phyloP scores from a whole-genome alignment of 1,140 invertebrate species.

The Pteromalus puparum region DNA sequence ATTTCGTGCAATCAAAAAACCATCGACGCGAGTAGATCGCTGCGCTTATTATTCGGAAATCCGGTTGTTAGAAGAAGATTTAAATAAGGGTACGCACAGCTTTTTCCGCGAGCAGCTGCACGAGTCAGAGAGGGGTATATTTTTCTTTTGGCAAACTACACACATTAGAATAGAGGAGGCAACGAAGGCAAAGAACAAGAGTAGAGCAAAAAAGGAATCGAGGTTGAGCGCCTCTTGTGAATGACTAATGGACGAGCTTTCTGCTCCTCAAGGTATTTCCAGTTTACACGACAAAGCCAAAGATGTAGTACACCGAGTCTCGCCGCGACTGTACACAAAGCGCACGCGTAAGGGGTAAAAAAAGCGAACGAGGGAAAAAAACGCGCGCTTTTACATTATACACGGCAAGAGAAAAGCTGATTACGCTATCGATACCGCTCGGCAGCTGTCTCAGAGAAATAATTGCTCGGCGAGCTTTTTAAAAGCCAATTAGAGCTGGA shows the following conservation, averaged over 20 bases:
- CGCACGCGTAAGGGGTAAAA: not conserved
- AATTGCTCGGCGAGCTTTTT: slow-evolving; percentile 6
- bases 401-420: not conserved
- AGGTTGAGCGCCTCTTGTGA: slow-evolving; percentile 39
- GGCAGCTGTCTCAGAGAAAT: not conserved
- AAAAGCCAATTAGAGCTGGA: not conserved
- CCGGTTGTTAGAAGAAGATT: not conserved
- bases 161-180: slow-evolving; percentile 4
- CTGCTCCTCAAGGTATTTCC: slow-evolving; percentile 35
- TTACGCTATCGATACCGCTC: not conserved
- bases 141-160: not conserved
- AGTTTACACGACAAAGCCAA: slow-evolving; percentile 30
- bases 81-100: not conserved
- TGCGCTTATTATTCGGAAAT: too few species aligned
- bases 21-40: not conserved
- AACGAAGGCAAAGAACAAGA: not conserved
- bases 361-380: not conserved
- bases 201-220: not conserved
- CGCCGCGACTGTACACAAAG: not conserved
- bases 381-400: not conserved
- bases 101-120: too few species aligned
- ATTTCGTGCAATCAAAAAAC: too few species aligned
- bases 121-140: too few species aligned
- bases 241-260: slow-evolving; percentile 45
- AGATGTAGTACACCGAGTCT: not conserved